Percentiles rank a stretch among this genome's conserved stretches.
These are phyloP conservation scores for Tortrix viridana DNA, from an alignment of 2,888 invertebrate genomes.

Conservation along the genomic window DNA sequence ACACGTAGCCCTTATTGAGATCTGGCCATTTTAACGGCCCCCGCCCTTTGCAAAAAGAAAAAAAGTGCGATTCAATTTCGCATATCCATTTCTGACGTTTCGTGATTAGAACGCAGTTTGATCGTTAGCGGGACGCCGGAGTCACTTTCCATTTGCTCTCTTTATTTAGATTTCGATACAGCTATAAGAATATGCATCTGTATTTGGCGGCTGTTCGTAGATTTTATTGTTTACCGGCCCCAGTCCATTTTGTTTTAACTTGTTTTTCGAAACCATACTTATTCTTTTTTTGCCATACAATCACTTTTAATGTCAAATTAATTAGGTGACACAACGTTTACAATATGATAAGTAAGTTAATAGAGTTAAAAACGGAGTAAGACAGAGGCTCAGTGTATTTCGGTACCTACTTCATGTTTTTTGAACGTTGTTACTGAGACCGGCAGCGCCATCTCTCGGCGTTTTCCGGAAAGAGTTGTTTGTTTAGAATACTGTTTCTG, in stretches of 20 bases:
- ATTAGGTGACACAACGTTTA: too few species aligned
- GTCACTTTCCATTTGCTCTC: constrained; percentile 30
- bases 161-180: constrained; percentile 29
- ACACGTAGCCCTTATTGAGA: constrained; percentile 82
- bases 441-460: constrained; percentile 27
- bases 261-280: too few species aligned
- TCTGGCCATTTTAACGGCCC: constrained; percentile 81
- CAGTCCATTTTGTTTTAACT: too few species aligned
- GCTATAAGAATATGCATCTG: constrained; percentile 6
- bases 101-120: constrained; percentile 83
- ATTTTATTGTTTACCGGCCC: too few species aligned
- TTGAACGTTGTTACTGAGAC: constrained; percentile 7
- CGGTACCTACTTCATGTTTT: constrained; percentile 13
- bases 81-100: constrained; percentile 83
- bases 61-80: constrained; percentile 78
- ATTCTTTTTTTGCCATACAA: too few species aligned
- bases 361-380: too few species aligned
- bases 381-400: neutral
- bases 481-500: too few species aligned
- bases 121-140: constrained; percentile 65
- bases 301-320: too few species aligned
- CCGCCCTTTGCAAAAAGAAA: constrained; percentile 69
- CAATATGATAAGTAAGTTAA: too few species aligned
- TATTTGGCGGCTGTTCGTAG: neutral
- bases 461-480: constrained; percentile 15